Base-by-base conservation (phyloP, 2,113 vertebrate genomes). In the Oncorhynchus gorbuscha region DNA sequence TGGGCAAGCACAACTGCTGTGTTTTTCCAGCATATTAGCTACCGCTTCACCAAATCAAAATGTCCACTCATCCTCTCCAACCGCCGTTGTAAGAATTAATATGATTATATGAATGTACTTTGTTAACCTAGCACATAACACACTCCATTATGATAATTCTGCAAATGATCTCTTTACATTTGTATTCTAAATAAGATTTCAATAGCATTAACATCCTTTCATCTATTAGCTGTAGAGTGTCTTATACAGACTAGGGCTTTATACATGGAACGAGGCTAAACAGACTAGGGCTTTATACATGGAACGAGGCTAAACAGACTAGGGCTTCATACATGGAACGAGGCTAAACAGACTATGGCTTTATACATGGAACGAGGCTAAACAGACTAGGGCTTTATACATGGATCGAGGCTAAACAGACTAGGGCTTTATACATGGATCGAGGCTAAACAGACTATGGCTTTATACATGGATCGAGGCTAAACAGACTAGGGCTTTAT, bases 121-220 rank as follows among this genome's bases (percentile, higher is more conserved):
- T 39, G 71, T 79, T 76, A 74, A 74, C 64, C 71, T 73, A 79
- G 84, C 75, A 30, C 26, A 30, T 14, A 32, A 30, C 26, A 68
- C 5, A 32, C 26, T 28, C 30, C 13, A n/a, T 20, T n/a, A 51
- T 61, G 30, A 32, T 26, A 32, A 30, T 32, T 67, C 26, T 4
- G 65, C 65, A 32, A 32, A 32, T 68, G 0, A 14, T 16, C 8
- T 14, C 49, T 55, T 55, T 28, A 68, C 45, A 79, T 82, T 80
- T 80, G 67, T 70, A 72, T 39, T 45, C 35, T 28, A 51, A 81
- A 83, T 30, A 26, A 83, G 69, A 80, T 73, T 74, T 74, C 80
- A 66, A 79, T 85, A 76, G 77, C 65, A 71, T 77, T 78, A 75
- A 13, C 49, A 55, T 55, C 14, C 49, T 55, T 16, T 9, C 14